These are phyloP conservation scores for Malurus splendens DNA, from an alignment of 2,797 vertebrate genomes.

Conservation along the genomic window DNA sequence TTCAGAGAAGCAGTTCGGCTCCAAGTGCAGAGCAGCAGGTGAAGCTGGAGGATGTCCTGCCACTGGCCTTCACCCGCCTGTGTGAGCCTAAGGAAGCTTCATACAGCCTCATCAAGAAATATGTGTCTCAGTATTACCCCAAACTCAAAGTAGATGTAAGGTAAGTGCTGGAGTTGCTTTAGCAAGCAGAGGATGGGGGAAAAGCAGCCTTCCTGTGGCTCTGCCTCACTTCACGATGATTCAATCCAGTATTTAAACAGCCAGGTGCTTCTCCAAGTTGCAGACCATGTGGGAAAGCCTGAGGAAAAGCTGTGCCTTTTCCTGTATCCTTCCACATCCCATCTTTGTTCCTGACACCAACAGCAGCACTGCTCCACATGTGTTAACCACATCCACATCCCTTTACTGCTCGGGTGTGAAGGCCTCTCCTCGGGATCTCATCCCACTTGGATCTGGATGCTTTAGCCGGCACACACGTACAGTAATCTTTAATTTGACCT, in stretches of 20 bases:
- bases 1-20: conserved; percentile 65
- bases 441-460: not conserved
- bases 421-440: not conserved
- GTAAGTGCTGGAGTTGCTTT: conserved; percentile 58
- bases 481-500: not conserved
- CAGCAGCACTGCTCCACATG: not conserved
- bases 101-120: conserved; percentile 95
- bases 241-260: not conserved
- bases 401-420: not conserved
- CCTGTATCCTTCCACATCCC: not conserved
- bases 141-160: conserved; percentile 88
- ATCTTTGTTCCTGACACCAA: not conserved
- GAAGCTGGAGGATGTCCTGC: conserved; percentile 89
- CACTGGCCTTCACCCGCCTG: conserved; percentile 93
- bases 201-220: not conserved
- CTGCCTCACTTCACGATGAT: rapidly evolving
- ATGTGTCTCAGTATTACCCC: conserved; percentile 93
- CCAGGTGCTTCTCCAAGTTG: not conserved
- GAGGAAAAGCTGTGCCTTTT: not conserved
- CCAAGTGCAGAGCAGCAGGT: conserved; percentile 74
- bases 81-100: conserved; percentile 98
- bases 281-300: not conserved
- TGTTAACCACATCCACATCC: not conserved
- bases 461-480: not conserved
- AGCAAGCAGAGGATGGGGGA: not conserved